phyloP scores from a whole-genome alignment of 2,113 vertebrate genomes.

The Pedetes capensis region DNA sequence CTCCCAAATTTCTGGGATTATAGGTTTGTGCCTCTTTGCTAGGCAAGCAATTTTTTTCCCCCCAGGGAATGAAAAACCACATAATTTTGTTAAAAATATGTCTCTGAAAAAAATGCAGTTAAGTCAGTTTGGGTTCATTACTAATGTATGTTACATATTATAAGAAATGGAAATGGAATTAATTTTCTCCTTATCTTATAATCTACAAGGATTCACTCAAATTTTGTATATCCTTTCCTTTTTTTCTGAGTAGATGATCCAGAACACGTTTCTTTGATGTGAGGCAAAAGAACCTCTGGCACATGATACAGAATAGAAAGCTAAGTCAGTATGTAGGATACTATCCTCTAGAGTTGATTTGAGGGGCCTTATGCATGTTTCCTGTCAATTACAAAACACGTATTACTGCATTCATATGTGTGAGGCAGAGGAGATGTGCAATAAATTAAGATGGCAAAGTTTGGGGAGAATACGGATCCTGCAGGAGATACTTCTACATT shows the following conservation, averaged over 20 bases:
- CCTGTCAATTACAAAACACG: not conserved
- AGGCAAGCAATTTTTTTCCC: no score
- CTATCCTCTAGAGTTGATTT: not conserved
- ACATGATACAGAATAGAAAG: not conserved
- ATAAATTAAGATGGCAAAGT: not conserved
- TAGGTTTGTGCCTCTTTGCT: no score
- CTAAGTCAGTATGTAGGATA: not conserved
- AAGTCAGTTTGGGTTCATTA: not conserved
- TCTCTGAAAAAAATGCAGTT: not conserved
- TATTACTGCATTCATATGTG: not conserved
- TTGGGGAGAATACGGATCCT: not conserved
- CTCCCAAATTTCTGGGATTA: no score
- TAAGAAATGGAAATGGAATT: conserved; percentile 27
- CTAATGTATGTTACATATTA: not conserved
- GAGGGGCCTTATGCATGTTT: not conserved
- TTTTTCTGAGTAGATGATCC: not conserved
- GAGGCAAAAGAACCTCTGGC: not conserved
- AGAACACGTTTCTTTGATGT: conserved; percentile 3
- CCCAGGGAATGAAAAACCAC: not conserved
- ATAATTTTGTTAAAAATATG: conserved; percentile 14
- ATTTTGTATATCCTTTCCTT: not conserved
- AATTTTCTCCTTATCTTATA: not conserved
- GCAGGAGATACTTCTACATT: not conserved
- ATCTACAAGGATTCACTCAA: not conserved
- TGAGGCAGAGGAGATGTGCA: not conserved